Evolutionary conservation across 2,797 vertebrate species (phyloP).

Genomic region (Falco rusticolus): DNA sequence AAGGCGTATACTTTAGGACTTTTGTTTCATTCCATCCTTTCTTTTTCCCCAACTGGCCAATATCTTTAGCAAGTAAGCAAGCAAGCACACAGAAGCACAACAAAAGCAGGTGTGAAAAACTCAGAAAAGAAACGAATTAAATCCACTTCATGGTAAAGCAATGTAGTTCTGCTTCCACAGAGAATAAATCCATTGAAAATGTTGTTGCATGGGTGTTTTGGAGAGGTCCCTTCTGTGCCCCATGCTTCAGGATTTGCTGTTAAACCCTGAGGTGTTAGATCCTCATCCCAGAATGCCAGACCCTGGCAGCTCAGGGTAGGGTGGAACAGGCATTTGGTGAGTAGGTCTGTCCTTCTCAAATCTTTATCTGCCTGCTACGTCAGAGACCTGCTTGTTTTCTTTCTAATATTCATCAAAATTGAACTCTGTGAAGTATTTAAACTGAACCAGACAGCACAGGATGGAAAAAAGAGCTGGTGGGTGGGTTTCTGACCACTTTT

Average conservation of each 20-base stretch:
- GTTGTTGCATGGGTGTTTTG: neutral
- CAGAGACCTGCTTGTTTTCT: neutral
- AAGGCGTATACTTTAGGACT: neutral
- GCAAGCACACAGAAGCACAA: neutral
- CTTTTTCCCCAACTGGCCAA: neutral
- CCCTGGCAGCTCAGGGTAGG: neutral
- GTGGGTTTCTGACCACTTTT: neutral
- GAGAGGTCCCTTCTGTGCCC: neutral
- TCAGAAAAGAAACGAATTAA: neutral
- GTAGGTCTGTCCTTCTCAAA: neutral
- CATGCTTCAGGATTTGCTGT: neutral
- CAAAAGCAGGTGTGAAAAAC: neutral
- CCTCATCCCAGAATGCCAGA: neutral
- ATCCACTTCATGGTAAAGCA: neutral
- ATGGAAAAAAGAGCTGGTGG: neutral
- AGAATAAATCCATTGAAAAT: neutral
- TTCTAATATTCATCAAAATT: neutral
- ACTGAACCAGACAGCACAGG: neutral
- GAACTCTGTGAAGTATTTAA: neutral
- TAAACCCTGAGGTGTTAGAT: neutral
- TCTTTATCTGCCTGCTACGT: neutral
- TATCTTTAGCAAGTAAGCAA: neutral
- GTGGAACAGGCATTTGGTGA: neutral
- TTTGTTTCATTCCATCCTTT: neutral
- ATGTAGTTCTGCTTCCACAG: neutral